Evolutionary conservation across 1,140 invertebrate genomes (phyloP).

Genomic region (Pogonus chalceus): DNA sequence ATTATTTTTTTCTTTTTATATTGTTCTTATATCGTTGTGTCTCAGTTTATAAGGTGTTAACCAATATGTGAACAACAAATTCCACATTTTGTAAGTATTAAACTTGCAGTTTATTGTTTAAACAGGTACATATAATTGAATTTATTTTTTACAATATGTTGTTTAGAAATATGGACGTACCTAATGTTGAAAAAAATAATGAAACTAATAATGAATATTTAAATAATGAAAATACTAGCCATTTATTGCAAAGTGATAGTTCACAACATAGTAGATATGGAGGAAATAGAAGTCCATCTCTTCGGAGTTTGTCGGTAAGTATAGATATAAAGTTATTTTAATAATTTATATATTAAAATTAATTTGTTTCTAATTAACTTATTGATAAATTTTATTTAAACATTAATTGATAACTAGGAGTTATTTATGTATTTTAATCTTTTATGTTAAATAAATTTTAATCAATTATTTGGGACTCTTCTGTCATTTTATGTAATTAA

Average conservation of each 20-base stretch:
- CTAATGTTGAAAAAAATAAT: neutral
- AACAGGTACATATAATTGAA: neutral
- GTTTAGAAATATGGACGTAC: neutral
- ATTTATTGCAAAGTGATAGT: neutral
- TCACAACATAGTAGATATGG: neutral
- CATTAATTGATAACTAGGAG: no score
- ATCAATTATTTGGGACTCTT: no score
- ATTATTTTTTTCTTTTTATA: neutral
- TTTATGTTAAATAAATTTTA: no score
- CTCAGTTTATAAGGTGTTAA: neutral
- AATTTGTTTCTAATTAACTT: no score
- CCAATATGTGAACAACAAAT: neutral
- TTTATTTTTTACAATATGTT: neutral
- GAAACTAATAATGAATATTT: neutral
- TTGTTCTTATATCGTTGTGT: neutral
- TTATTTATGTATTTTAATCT: no score
- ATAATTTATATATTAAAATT: slow-evolving; percentile 7
- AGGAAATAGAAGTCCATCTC: neutral
- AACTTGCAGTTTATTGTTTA: neutral
- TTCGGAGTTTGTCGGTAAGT: slow-evolving; percentile 9
- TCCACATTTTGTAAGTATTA: neutral
- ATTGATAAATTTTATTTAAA: no score
- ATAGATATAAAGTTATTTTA: neutral
- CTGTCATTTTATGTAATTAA: no score
- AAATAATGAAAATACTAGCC: no score